Conservation (phyloP, 2,113 vertebrate species). For the Hippocampus zosterae region DNA sequence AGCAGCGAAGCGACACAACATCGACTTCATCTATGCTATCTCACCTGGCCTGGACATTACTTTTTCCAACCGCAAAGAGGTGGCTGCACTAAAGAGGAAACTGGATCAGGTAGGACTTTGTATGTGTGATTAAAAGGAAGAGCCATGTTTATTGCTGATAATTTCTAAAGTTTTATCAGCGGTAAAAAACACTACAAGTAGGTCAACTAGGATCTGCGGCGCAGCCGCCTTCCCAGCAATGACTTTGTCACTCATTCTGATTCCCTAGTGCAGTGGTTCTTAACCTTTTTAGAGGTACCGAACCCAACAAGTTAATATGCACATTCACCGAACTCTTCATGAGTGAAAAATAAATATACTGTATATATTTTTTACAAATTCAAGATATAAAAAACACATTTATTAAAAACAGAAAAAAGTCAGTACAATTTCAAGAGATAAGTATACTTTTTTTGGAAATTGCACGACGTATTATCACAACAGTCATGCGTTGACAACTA, state of each 20-base stretch:
- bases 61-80: conserved; percentile 94
- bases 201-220: conserved; percentile 1
- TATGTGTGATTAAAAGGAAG: conserved; percentile 10
- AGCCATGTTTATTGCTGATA: conserved; percentile 6
- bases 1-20: conserved; percentile 81
- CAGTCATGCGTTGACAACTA: too few relatives aligned
- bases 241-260: neutral
- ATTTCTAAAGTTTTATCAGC: neutral
- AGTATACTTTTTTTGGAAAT: too few relatives aligned
- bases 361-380: too few relatives aligned
- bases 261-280: too few relatives aligned
- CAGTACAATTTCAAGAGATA: too few relatives aligned
- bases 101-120: conserved; percentile 72
- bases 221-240: neutral
- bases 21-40: conserved; percentile 95
- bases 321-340: too few relatives aligned
- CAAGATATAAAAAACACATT: too few relatives aligned
- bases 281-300: too few relatives aligned
- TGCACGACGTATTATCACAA: too few relatives aligned
- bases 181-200: neutral
- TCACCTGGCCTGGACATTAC: conserved; percentile 96
- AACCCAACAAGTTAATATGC: too few relatives aligned
- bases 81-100: conserved; percentile 88
- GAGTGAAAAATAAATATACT: too few relatives aligned
- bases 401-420: too few relatives aligned